phyloP scores from a whole-genome alignment of 2,888 invertebrate species.

The Octodonta nipae region DNA sequence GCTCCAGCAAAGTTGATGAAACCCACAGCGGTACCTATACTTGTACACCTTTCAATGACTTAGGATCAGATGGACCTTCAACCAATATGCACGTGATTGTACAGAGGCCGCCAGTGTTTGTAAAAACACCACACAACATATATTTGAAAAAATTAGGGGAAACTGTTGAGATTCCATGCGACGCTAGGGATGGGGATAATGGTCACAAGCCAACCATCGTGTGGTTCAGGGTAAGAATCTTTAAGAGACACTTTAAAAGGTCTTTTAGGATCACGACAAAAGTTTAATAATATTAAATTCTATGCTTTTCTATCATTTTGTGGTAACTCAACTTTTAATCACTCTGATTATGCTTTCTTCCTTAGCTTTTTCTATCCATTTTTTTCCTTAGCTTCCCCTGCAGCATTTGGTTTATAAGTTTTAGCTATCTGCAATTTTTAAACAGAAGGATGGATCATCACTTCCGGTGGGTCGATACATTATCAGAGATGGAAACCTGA shows the following conservation, averaged over 20 bases:
- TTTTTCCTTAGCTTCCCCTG: too few relatives aligned
- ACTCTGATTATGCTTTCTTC: too few relatives aligned
- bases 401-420: too few relatives aligned
- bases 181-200: slow-evolving; percentile 55
- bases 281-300: background rate
- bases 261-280: slow-evolving; percentile 1
- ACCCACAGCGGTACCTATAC: slow-evolving; percentile 76
- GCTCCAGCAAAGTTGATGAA: slow-evolving; percentile 68
- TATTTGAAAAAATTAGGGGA: slow-evolving; percentile 75
- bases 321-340: too few relatives aligned
- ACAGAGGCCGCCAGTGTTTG: slow-evolving; percentile 73
- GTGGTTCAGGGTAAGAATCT: slow-evolving; percentile 53
- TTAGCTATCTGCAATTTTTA: too few relatives aligned
- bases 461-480: slow-evolving; percentile 55
- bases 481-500: slow-evolving; percentile 65
- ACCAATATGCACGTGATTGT: slow-evolving; percentile 72
- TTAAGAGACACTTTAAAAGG: too few relatives aligned
- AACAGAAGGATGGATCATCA: slow-evolving; percentile 63
- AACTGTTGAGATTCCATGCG: slow-evolving; percentile 69
- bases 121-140: slow-evolving; percentile 63
- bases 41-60: slow-evolving; percentile 81
- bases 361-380: too few relatives aligned
- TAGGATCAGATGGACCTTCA: slow-evolving; percentile 76
- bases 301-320: too few relatives aligned
- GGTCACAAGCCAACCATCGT: slow-evolving; percentile 50